These are phyloP conservation scores for Frankliniella intonsa DNA, from an alignment of 2,888 invertebrate genomes.

Conservation along the genomic window DNA sequence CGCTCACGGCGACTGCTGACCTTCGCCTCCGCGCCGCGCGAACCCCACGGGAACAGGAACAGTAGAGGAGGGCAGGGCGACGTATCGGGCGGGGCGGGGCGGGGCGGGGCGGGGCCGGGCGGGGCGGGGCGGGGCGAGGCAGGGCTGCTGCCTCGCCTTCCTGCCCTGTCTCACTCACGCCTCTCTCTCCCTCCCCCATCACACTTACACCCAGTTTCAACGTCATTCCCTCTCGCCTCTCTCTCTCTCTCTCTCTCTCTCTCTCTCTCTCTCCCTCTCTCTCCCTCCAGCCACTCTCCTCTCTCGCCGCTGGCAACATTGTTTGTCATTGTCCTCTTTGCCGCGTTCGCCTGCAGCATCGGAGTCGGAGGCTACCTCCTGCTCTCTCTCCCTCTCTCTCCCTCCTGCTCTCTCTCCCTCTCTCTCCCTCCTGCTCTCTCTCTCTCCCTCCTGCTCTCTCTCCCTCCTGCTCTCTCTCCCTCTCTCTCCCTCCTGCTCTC, in stretches of 20 bases:
- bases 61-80: too few species aligned
- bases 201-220: background rate
- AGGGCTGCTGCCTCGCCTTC: background rate
- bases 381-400: too few species aligned
- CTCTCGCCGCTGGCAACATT: background rate
- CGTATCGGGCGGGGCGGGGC: background rate
- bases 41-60: too few species aligned
- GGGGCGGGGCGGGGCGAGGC: background rate
- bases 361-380: too few species aligned
- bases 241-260: background rate
- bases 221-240: background rate
- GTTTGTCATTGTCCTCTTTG: constrained; percentile 12
- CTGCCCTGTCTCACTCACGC: background rate
- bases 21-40: too few species aligned
- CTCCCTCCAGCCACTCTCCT: background rate
- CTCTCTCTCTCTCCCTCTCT: background rate
- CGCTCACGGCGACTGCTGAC: too few species aligned
- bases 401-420: too few species aligned
- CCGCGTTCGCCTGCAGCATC: too few species aligned
- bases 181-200: background rate
- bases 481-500: too few species aligned
- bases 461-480: too few species aligned
- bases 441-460: too few species aligned
- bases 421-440: too few species aligned
- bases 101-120: background rate